A percentile compares a stretch with the other conserved stretches of the same genome.
Conservation (phyloP, 2,888 invertebrate species). For the Himalopsyche tibetana region DNA sequence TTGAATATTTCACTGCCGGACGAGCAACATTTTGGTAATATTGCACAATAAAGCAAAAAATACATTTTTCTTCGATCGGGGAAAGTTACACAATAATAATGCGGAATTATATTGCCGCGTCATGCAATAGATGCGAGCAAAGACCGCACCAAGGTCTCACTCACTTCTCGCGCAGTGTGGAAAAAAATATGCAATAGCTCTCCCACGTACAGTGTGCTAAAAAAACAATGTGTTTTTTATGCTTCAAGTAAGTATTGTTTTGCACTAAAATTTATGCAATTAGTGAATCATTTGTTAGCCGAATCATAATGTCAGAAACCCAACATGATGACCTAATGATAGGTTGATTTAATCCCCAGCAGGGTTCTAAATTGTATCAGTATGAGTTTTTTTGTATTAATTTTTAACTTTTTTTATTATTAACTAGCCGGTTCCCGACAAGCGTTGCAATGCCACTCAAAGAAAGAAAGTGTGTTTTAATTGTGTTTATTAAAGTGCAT, state of each 20-base stretch:
- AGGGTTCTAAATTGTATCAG: too few species aligned
- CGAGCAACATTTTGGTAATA: neutral
- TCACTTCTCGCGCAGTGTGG: neutral
- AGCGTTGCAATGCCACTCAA: too few species aligned
- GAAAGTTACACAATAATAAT: constrained; percentile 28
- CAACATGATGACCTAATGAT: too few species aligned
- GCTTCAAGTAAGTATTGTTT: constrained; percentile 19
- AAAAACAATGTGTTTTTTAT: constrained; percentile 3
- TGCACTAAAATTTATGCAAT: constrained; percentile 1
- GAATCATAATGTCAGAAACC: neutral
- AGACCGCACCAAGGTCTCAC: constrained; percentile 29
- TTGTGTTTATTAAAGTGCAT: too few species aligned
- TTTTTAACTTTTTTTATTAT: too few species aligned
- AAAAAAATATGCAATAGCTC: constrained; percentile 27
- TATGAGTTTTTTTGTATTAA: too few species aligned
- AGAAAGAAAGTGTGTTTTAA: too few species aligned
- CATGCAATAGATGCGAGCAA: constrained; percentile 35
- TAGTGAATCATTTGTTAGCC: neutral
- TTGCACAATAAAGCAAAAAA: constrained; percentile 15
- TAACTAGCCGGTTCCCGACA: too few species aligned
- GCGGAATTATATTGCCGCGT: constrained; percentile 22
- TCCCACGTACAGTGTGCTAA: constrained; percentile 14
- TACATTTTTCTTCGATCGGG: neutral
- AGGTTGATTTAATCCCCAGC: too few species aligned
- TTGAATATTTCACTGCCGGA: neutral